phyloP scores from a whole-genome alignment of 2,797 vertebrate genomes.

The Schizothorax lantsangensis region DNA sequence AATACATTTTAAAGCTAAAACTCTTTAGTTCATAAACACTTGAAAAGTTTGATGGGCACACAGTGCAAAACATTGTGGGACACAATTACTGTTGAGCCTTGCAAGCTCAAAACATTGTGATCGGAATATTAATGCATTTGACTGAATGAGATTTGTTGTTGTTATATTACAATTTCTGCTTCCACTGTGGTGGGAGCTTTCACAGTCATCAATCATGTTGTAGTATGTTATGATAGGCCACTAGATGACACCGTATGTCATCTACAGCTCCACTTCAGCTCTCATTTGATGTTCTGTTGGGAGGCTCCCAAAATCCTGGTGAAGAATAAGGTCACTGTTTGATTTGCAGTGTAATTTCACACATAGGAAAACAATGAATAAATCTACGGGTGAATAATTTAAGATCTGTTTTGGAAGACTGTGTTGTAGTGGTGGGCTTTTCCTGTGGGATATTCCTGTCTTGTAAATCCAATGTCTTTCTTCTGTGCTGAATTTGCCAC shows the following conservation, averaged over 20 bases:
- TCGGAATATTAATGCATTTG: not conserved
- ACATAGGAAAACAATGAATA: slow-evolving; percentile 14
- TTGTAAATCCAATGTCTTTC: not conserved
- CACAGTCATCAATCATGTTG: slow-evolving; percentile 3
- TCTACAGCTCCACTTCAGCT: not conserved
- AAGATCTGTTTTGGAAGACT: not conserved
- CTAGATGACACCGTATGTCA: slow-evolving; percentile 47
- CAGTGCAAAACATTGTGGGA: not conserved
- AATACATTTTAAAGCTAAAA: not conserved
- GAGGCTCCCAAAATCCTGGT: not conserved
- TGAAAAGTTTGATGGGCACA: not conserved
- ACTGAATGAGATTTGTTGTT: not conserved
- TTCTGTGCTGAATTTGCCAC: not conserved
- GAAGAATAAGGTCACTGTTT: slow-evolving; percentile 28
- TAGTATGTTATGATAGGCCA: slow-evolving; percentile 26
- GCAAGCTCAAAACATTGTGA: not conserved
- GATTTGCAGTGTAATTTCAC: slow-evolving; percentile 21
- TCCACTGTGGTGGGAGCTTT: not conserved
- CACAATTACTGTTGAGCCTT: not conserved
- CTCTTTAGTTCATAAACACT: not conserved
- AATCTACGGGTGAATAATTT: slow-evolving; percentile 38
- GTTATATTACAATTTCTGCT: not conserved
- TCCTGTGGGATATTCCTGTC: slow-evolving; percentile 9
- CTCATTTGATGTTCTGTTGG: slow-evolving; percentile 12
- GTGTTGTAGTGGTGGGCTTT: not conserved